Evolutionary conservation across 92 coral and sea anemone species (phyloP), one percentile per base, ranked within the genome.

Genomic region (Porites cylindrica): DNA sequence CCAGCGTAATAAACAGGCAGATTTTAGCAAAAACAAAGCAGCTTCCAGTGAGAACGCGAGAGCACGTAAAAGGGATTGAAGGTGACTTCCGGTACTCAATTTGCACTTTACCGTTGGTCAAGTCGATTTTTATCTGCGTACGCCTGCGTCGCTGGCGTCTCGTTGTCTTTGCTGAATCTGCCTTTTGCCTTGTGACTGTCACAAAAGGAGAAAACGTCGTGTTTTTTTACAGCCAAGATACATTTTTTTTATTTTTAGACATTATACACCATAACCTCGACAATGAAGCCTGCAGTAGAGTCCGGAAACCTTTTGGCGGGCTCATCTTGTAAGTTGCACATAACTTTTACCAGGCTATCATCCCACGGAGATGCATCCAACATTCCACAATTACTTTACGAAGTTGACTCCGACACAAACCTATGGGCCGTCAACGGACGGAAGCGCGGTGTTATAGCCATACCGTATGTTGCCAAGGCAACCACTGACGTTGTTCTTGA

Each of bases 381-480:
- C 43, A 77, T 75, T 32, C 84, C 88, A 18, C 81, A 93, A 56
- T 81, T 95, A 6, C 75, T 95, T 13, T 95, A 95, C 90, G 96
- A 95, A 64, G 96, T 95, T 10, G 98, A 93, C 75, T 93, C 94
- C 13, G 96, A 93, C 23, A 88, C 91, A 53, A 91, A 93, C 88
- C 47, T 91, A 24, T 95, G 98, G 98, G 90, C 91, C 83, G 82
- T 95, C 24, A 88, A 89, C 52, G 98, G 98, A 13, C 91, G 93
- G 52, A 95, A 93, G 78, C 79, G 91, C 81, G 98, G 98, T 67
- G 98, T 95, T 64, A 81, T 95, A 38, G 66, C 94, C 78, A 79
- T 95, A 72, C 90, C 94, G 8, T 64, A 54, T 32, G 96, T 91
- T 93, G 86, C 84, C 90, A 95, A 91, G 98, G 96, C 98, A 89